Evolutionary conservation across 1,140 invertebrate species (phyloP).

Genomic region (Eulimnadia texana): DNA sequence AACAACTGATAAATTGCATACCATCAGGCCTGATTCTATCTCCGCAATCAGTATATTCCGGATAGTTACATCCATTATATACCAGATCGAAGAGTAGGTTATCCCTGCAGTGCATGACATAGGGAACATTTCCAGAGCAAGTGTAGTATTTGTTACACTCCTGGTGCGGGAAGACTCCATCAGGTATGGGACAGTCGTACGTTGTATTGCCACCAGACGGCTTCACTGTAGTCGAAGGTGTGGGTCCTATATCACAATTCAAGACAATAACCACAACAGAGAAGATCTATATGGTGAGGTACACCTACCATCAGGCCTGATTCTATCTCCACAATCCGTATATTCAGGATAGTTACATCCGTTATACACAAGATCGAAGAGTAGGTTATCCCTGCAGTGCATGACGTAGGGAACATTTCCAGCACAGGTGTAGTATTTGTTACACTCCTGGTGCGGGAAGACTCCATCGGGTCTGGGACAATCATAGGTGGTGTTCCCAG

Average conservation of each 20-base stretch:
- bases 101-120: slow-evolving; percentile 12
- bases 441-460: slow-evolving; percentile 1
- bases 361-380: slow-evolving; percentile 17
- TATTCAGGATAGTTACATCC: slow-evolving; percentile 19
- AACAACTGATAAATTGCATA: not conserved
- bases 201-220: not conserved
- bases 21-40: slow-evolving; percentile 2
- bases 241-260: too few relatives aligned
- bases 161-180: slow-evolving; percentile 1
- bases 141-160: slow-evolving; percentile 2
- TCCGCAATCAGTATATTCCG: slow-evolving; percentile 16
- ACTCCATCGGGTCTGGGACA: not conserved
- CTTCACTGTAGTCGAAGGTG: not conserved
- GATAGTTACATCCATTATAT: slow-evolving; percentile 19
- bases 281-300: not conserved
- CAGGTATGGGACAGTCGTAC: not conserved
- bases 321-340: slow-evolving; percentile 16
- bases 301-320: not conserved
- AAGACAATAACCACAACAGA: too few relatives aligned
- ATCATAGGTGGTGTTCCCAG: not conserved
- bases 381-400: slow-evolving; percentile 15
- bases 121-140: slow-evolving; percentile 1
- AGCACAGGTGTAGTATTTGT: slow-evolving; percentile 9
- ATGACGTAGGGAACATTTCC: not conserved
- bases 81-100: slow-evolving; percentile 17